Evolutionary conservation across 35 echinoderm and acorn worm genomes (phyloP), one percentile per base, ranked within the genome.

Genomic region (Patiria miniata): DNA sequence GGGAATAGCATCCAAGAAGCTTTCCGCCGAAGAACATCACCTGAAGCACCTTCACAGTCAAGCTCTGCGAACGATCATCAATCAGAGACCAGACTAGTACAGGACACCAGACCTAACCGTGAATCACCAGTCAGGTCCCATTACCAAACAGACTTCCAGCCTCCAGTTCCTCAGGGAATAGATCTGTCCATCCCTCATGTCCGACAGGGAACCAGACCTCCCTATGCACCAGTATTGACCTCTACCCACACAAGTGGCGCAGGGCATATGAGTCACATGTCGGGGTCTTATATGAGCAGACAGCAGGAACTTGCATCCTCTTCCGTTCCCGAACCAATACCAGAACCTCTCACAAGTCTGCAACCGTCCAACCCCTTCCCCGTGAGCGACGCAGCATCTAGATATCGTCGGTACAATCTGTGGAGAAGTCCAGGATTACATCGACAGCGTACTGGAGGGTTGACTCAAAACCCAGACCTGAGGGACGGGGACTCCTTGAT

Each of bases 371-470:
- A 73, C 34, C 19, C 65, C 2, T 14, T 73, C 5, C 22, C 65
- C 29, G 10, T 14, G 26, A 32, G 0, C 9, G 65, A 73, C 9
- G 30, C 0, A 0, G 22, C 14, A 2, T 22, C 65, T 10, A 30
- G 65, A 34, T 73, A 73, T 73, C 65, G 65, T 23, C 19, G 65
- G 6, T 73, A 73, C 65, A 73, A 73, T 34, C 29, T 73, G 29
- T 73, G 65, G 65, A 7, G 65, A 8, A 73, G 65, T 73, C 65
- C 26, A 14, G 65, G 65, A 1, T 73, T 34, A 0, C 26, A 73
- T 73, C 65, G 65, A 15, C 65, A 73, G 65, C 65, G 65, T 23
- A 18, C 8, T 34, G 1, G n/a, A 23, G 65, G 65, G 26, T 32
- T 73, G 65, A 26, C 65, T 47, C 42, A 47, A 23, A 73, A 22